These are phyloP conservation scores for Nanorana parkeri DNA, from an alignment of 2,113 vertebrate genomes.

Conservation along the genomic window DNA sequence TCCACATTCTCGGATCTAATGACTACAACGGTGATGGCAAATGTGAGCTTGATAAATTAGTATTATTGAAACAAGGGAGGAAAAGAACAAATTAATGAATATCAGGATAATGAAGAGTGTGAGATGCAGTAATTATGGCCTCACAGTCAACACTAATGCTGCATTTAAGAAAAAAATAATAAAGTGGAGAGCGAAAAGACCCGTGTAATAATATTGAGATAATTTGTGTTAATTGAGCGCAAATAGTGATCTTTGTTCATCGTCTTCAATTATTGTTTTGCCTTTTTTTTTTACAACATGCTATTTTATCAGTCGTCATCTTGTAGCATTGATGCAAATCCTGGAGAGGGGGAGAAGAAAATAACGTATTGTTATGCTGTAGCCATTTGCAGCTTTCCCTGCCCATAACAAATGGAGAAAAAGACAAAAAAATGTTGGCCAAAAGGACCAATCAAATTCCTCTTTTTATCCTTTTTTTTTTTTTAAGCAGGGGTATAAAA, in stretches of 20 bases:
- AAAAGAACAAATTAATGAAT: slow-evolving; percentile 43
- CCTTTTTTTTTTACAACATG: no score
- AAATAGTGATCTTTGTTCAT: slow-evolving; percentile 1
- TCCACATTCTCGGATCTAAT: slow-evolving; percentile 4
- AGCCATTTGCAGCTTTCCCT: no score
- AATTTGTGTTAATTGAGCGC: slow-evolving; percentile 39
- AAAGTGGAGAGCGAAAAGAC: slow-evolving; percentile 32
- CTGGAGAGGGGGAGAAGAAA: no score
- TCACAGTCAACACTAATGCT: slow-evolving; percentile 23
- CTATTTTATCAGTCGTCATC: no score
- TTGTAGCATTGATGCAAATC: no score
- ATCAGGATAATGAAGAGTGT: slow-evolving; percentile 30
- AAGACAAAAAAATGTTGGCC: no score
- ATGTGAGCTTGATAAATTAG: slow-evolving; percentile 21
- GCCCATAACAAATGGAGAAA: no score
- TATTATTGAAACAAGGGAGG: slow-evolving; percentile 20
- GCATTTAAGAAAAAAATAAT: slow-evolving; percentile 16
- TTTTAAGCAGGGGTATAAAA: no score
- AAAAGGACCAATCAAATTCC: no score
- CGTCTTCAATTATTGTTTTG: no score
- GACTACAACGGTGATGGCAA: slow-evolving; percentile 3
- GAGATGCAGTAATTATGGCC: slow-evolving; percentile 37
- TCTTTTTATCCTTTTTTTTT: no score
- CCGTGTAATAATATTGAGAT: not conserved
- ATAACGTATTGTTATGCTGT: no score